Percentiles rank a stretch among this genome's conserved stretches.
These are phyloP conservation scores for Hybognathus amarus DNA, from an alignment of 2,797 vertebrate species.

Conservation along the genomic window DNA sequence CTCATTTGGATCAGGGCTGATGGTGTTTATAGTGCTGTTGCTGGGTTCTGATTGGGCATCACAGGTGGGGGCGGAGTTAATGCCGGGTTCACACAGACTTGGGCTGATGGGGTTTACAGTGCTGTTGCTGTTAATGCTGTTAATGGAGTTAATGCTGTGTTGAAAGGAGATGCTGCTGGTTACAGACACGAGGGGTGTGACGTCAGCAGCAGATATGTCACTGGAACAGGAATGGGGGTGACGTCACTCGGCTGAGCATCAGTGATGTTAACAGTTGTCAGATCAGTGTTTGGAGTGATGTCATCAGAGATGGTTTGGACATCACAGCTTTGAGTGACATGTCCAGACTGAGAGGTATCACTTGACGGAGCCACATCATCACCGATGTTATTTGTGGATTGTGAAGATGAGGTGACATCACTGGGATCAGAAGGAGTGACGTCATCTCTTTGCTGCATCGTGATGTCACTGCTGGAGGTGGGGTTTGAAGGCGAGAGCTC, in stretches of 20 bases:
- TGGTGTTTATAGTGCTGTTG: no score
- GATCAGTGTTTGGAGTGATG: constrained; percentile 10
- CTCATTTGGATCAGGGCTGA: no score
- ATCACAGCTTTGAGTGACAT: constrained; percentile 34
- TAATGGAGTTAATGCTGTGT: not conserved
- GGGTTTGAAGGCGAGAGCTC: constrained; percentile 19
- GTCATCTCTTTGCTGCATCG: constrained; percentile 9
- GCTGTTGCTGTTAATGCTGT: no score
- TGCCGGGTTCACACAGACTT: no score
- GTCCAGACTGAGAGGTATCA: constrained; percentile 13
- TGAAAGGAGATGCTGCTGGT: not conserved
- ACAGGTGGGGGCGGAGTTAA: no score
- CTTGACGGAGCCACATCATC: not conserved
- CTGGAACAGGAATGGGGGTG: not conserved
- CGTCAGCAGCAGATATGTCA: not conserved
- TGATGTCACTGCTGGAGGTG: constrained; percentile 39
- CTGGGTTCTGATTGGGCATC: no score
- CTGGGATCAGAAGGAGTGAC: constrained; percentile 37
- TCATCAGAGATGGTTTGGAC: constrained; percentile 22
- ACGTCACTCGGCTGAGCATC: not conserved
- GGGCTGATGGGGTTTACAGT: no score
- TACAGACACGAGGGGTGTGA: not conserved
- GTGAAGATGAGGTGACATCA: constrained; percentile 45
- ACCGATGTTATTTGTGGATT: constrained; percentile 32
- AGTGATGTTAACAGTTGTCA: not conserved